phyloP scores from a whole-genome alignment of 2,797 vertebrate species.

The Hoplostethus atlanticus region DNA sequence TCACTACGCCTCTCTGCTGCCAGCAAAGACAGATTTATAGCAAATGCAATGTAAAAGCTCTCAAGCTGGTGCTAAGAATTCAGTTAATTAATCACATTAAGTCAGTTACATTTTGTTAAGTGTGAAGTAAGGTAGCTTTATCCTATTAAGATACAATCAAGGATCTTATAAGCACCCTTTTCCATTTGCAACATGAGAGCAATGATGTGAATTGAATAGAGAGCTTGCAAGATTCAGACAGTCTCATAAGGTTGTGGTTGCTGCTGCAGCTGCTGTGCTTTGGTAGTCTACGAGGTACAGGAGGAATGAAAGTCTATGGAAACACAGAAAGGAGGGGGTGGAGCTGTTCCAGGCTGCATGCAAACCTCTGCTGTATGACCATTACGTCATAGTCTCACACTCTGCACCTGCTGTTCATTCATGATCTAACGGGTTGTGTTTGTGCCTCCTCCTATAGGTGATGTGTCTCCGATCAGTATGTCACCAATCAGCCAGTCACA shows the following conservation, averaged over 20 bases:
- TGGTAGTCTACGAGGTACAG: slow-evolving; percentile 63
- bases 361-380: slow-evolving; percentile 80
- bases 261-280: slow-evolving; percentile 65
- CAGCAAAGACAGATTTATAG: slow-evolving; percentile 70
- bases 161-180: slow-evolving; percentile 1
- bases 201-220: slow-evolving; percentile 17
- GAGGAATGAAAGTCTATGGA: slow-evolving; percentile 65
- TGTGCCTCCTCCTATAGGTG: slow-evolving; percentile 87
- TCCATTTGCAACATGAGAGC: slow-evolving; percentile 3
- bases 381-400: slow-evolving; percentile 84
- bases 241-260: slow-evolving; percentile 37
- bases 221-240: slow-evolving; percentile 42
- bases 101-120: slow-evolving; percentile 1
- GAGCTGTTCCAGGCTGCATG: slow-evolving; percentile 70
- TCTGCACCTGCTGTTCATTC: slow-evolving; percentile 79
- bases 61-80: slow-evolving; percentile 23
- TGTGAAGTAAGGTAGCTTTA: slow-evolving; percentile 15
- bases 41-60: slow-evolving; percentile 48
- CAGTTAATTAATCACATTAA: not conserved
- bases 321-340: slow-evolving; percentile 71
- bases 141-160: not conserved
- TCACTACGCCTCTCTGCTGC: slow-evolving; percentile 51
- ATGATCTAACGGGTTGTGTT: slow-evolving; percentile 73
- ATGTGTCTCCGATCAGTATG: slow-evolving; percentile 99
- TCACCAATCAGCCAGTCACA: slow-evolving; percentile 99